A percentile compares a stretch with the other conserved stretches of the same genome.
Conservation (phyloP, 2,797 vertebrate species). For the Pyrrhura leucotis region DNA sequence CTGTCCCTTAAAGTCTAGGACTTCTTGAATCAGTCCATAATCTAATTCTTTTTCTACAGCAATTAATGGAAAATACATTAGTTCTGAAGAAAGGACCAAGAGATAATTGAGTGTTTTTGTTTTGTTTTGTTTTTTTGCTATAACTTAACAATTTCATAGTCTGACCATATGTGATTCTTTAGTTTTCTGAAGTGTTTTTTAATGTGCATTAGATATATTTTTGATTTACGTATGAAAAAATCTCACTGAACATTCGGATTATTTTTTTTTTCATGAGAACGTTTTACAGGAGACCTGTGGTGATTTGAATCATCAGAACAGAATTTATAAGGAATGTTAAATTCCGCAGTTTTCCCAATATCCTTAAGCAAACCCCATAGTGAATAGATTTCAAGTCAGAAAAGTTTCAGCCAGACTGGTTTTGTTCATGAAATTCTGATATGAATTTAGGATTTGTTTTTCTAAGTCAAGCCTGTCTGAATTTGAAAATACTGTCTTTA, state of each 20-base stretch:
- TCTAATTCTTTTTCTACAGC: background rate
- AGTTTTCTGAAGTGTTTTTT: background rate
- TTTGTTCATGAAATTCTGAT: background rate
- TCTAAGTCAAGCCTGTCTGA: background rate
- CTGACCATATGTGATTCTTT: background rate
- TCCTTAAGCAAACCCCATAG: background rate
- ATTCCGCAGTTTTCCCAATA: background rate
- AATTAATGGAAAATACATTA: background rate
- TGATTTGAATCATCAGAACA: background rate
- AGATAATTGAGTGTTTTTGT: background rate
- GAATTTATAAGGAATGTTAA: background rate
- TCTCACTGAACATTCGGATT: background rate
- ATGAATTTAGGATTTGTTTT: constrained; percentile 13
- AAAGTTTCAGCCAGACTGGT: background rate
- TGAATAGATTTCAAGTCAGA: background rate
- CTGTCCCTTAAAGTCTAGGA: background rate
- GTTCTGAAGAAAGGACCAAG: background rate
- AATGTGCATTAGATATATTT: background rate
- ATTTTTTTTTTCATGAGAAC: background rate
- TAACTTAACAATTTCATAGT: background rate
- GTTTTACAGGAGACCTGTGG: background rate
- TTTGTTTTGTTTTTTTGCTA: fast-evolving
- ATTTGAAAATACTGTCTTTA: background rate
- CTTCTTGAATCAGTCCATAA: background rate
- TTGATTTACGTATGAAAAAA: background rate